These are phyloP conservation scores for Corythaeola cristata DNA, from an alignment of 2,113 vertebrate genomes.

Conservation along the genomic window DNA sequence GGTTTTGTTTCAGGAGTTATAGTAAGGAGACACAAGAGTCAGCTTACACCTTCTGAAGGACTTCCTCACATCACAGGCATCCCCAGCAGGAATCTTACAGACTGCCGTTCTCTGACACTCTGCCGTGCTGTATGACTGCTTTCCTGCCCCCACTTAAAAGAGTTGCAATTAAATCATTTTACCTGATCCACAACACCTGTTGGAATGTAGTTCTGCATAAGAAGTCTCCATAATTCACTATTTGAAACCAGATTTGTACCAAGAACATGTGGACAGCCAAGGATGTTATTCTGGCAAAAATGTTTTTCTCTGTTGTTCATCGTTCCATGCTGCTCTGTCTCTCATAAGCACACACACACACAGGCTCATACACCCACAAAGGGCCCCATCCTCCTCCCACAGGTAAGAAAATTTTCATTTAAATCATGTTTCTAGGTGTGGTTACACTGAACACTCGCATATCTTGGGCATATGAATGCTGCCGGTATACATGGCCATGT, in stretches of 20 bases:
- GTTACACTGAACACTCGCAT: not conserved
- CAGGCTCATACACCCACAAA: not conserved
- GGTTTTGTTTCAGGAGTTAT: not conserved
- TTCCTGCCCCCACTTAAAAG: not conserved
- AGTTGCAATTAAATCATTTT: not conserved
- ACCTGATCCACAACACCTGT: not conserved
- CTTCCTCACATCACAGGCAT: not conserved
- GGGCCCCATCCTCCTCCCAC: not conserved
- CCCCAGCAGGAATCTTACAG: not conserved
- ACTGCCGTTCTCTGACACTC: not conserved
- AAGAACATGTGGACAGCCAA: not conserved
- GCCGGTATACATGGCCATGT: not conserved
- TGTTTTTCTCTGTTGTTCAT: not conserved
- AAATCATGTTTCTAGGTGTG: not conserved
- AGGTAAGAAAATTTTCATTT: conserved; percentile 3
- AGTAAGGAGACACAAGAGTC: not conserved
- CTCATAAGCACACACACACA: not conserved
- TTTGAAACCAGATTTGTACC: not conserved
- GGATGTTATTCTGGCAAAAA: not conserved
- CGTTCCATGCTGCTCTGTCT: not conserved
- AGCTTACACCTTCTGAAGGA: not conserved
- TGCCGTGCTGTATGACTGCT: not conserved
- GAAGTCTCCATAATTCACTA: not conserved
- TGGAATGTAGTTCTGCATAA: not conserved
- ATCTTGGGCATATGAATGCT: not conserved